These are phyloP conservation scores for Lutjanus argentimaculatus DNA, from an alignment of 2,797 vertebrate species.

Conservation along the genomic window DNA sequence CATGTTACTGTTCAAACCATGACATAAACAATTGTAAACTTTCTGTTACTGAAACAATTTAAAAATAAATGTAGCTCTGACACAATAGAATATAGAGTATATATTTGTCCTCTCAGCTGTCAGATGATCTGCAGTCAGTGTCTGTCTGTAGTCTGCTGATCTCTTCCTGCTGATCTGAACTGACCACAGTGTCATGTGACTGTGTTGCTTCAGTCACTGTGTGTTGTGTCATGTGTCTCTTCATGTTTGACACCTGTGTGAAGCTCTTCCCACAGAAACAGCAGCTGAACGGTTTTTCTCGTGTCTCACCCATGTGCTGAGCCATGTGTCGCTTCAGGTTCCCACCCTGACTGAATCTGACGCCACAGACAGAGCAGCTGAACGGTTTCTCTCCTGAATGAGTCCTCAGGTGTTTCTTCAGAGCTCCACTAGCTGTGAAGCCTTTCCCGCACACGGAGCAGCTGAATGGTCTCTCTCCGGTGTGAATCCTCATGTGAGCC, in stretches of 20 bases:
- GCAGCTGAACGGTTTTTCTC: constrained; percentile 24
- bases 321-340: constrained; percentile 48
- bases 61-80: no score
- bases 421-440: not conserved
- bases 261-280: not conserved
- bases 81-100: no score
- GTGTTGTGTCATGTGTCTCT: constrained; percentile 34
- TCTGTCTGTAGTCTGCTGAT: not conserved
- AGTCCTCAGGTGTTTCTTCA: constrained; percentile 19
- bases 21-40: no score
- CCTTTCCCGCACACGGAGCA: constrained; percentile 3
- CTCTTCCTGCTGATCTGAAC: not conserved
- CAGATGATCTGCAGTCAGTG: no score
- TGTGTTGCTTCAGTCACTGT: accelerated
- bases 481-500: constrained; percentile 43
- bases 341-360: constrained; percentile 31
- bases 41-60: no score
- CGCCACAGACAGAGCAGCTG: constrained; percentile 12
- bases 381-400: constrained; percentile 34
- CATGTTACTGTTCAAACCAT: no score
- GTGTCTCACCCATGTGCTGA: not conserved
- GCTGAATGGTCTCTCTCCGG: constrained; percentile 32
- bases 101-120: not conserved
- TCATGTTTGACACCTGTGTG: constrained; percentile 28
- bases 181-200: not conserved